Base-by-base conservation (phyloP, 1,140 invertebrate species). In the Uloborus diversus region DNA sequence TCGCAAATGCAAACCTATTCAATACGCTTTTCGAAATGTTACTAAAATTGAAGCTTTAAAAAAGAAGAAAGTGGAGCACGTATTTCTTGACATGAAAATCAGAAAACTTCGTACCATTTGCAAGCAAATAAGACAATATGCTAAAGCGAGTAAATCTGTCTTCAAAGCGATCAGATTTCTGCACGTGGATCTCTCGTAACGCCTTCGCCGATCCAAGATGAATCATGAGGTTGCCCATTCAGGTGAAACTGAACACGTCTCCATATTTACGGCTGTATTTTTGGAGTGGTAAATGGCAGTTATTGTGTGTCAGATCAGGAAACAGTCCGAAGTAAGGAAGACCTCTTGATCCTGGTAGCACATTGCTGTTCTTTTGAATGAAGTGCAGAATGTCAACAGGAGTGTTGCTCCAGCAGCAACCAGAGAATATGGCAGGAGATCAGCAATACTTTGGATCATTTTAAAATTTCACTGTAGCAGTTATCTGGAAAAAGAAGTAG, bases 221-320 rank as follows among this genome's bases (percentile, higher is more conserved):
- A 11, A 65, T 23, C 7, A 27, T 42, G 23, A 65, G 35, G 11
- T n/a, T 14, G 27, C 62, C 62, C 27, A 14, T 25, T 27, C 35
- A 32, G 9, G 62, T 65, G 33, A 65, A 65, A n/a, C 62, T 47
- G 23, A 65, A 47, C 23, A 65, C 35, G 23, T 65, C 62, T 0
- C 62, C 62, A 47, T 65, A 65, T 28, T 65, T 65, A 11, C 28
- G 37, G 11, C 30, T 37, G 4, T 42, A 17, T 5, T 42, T 20
- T 13, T 47, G 20, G 27, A 65, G 17, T 27, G 37, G 35, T 17
- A 25, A 2, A 28, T 25, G 20, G 13, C 11, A 11, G 25, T 25
- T 25, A 7, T 42, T 3, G 2, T 25, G 20, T 20, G 17, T 27
- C 9, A 65, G 7, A 2, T 42, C 37, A n/a, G 62, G 62, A 20